phyloP scores from a whole-genome alignment of 2,797 vertebrate species.

The Rhinoraja longicauda region DNA sequence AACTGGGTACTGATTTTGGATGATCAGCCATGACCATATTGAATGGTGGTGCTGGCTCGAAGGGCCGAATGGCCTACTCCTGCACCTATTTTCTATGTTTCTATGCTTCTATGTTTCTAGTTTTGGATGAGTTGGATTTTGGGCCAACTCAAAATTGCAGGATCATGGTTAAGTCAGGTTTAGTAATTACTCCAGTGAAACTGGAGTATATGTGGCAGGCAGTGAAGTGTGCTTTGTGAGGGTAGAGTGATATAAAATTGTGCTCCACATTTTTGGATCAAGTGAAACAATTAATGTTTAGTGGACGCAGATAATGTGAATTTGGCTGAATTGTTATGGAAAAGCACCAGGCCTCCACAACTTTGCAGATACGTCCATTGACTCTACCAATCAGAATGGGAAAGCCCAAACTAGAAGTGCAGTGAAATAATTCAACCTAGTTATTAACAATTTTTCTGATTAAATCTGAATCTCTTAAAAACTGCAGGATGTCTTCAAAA shows the following conservation, averaged over 20 bases:
- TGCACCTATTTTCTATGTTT: no score
- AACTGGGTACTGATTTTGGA: no score
- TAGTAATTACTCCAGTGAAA: background rate
- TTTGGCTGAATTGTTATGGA: background rate
- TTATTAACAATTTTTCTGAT: background rate
- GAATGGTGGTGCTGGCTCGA: no score
- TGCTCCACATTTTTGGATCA: background rate
- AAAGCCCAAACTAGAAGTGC: background rate
- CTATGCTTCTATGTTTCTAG: no score
- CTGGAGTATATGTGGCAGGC: background rate
- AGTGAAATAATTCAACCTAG: background rate
- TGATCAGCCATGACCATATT: no score
- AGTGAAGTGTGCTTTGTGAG: background rate
- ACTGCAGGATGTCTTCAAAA: background rate
- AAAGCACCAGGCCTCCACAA: background rate
- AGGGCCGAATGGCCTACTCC: no score
- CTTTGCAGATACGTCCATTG: background rate
- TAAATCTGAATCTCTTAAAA: background rate
- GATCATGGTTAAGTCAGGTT: background rate
- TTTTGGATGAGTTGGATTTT: background rate
- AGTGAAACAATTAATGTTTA: background rate
- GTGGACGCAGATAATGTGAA: background rate
- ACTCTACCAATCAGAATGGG: background rate
- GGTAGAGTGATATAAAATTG: no score
- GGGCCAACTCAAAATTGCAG: background rate